A percentile compares a stretch with the other conserved stretches of the same genome.
Evolutionary conservation across 2,113 vertebrate genomes (phyloP).

Genomic region (Kryptolebias marmoratus): DNA sequence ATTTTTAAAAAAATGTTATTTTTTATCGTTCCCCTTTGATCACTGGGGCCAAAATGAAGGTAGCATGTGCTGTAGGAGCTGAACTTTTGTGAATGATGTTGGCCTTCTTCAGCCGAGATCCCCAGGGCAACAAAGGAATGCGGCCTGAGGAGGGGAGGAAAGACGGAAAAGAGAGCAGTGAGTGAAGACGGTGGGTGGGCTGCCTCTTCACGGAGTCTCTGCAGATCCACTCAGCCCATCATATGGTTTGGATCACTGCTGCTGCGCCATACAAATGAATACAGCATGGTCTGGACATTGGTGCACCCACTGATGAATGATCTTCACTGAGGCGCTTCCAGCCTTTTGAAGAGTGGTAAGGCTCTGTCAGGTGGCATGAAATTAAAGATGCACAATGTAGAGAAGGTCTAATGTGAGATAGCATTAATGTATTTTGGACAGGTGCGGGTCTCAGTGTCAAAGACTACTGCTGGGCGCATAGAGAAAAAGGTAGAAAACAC

Average conservation of each 20-base stretch:
- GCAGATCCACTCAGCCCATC: constrained; percentile 68
- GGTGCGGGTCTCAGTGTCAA: constrained; percentile 34
- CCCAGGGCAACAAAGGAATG: constrained; percentile 71
- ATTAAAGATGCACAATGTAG: constrained; percentile 5
- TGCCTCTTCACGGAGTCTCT: constrained; percentile 60
- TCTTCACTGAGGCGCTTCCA: constrained; percentile 40
- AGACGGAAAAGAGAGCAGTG: constrained; percentile 36
- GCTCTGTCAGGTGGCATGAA: constrained; percentile 27
- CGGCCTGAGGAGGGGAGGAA: constrained; percentile 67
- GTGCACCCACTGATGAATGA: constrained; percentile 42
- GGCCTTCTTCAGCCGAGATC: constrained; percentile 63
- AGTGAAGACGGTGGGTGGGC: constrained; percentile 74
- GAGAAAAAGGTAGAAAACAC: constrained; percentile 8
- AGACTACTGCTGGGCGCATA: not conserved
- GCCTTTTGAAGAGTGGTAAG: constrained; percentile 30
- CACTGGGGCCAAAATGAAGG: constrained; percentile 48
- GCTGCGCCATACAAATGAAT: constrained; percentile 65
- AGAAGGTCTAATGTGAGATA: constrained; percentile 27
- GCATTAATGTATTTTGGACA: constrained; percentile 30
- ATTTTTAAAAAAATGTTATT: constrained; percentile 5
- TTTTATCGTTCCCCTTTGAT: constrained; percentile 70
- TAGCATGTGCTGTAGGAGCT: constrained; percentile 70
- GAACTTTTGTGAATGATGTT: constrained; percentile 68
- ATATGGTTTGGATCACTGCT: constrained; percentile 78
- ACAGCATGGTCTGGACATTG: constrained; percentile 51